phyloP scores from a whole-genome alignment of 2,113 vertebrate species.

The Peromyscus leucopus region DNA sequence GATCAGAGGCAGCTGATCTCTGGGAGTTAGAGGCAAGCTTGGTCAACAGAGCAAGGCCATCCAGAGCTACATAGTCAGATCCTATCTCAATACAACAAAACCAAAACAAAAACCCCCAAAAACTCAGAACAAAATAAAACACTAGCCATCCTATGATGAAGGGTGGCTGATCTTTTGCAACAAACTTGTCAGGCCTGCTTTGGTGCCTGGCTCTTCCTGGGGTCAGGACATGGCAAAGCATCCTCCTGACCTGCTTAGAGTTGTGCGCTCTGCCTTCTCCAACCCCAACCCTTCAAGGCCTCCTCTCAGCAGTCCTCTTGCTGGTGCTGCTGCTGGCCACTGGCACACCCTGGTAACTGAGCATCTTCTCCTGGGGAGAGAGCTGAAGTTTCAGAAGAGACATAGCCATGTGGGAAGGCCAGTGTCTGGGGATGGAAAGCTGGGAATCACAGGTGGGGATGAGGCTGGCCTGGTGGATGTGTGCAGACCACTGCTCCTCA shows the following conservation, averaged over 20 bases:
- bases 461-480: background rate
- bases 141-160: background rate
- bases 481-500: rapidly evolving
- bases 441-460: background rate
- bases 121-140: background rate
- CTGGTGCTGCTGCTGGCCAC: background rate
- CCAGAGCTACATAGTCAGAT: background rate
- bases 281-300: background rate
- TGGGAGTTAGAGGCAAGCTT: background rate
- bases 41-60: background rate
- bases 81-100: background rate
- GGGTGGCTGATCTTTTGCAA: background rate
- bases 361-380: background rate
- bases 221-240: background rate
- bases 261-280: rapidly evolving
- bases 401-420: background rate
- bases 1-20: background rate
- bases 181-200: too few species aligned
- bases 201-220: background rate
- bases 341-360: background rate
- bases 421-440: background rate
- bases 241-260: background rate
- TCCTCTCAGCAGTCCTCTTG: background rate
- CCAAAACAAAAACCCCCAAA: background rate
- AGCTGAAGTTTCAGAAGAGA: background rate